Percentiles rank a stretch among this genome's conserved stretches.
Conservation (phyloP, 2,888 invertebrate genomes). For the Dilophus febrilis region DNA sequence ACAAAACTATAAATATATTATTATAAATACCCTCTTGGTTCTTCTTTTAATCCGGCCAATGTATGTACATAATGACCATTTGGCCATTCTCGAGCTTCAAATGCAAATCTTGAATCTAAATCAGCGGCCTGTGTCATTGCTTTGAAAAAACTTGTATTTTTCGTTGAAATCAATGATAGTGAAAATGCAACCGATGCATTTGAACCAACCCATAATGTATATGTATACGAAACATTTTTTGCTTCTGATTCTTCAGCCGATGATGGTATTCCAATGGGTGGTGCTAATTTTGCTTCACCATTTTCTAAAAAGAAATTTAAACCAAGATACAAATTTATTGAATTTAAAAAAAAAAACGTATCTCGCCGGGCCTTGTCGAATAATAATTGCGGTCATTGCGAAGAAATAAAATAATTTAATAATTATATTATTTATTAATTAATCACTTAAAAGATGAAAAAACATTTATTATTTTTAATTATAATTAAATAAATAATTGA, state of each 20-base stretch:
- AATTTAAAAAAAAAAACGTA: too few relatives aligned
- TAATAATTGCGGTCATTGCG: too few relatives aligned
- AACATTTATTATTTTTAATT: too few relatives aligned
- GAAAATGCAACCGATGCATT: constrained; percentile 70
- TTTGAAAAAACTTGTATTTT: constrained; percentile 47
- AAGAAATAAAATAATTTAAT: too few relatives aligned
- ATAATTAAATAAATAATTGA: too few relatives aligned
- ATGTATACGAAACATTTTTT: constrained; percentile 57
- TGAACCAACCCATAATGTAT: constrained; percentile 78
- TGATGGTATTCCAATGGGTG: constrained; percentile 27
- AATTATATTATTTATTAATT: too few relatives aligned
- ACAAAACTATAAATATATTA: background rate
- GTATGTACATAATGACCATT: constrained; percentile 86
- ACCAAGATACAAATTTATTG: too few relatives aligned
- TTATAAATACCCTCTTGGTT: constrained; percentile 26
- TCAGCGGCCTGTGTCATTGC: constrained; percentile 76
- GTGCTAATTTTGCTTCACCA: constrained; percentile 28
- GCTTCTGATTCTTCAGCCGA: constrained; percentile 17
- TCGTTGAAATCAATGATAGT: constrained; percentile 54
- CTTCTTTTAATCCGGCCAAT: constrained; percentile 36
- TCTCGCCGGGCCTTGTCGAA: too few relatives aligned
- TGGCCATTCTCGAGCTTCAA: constrained; percentile 76
- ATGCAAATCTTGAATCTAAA: constrained; percentile 51
- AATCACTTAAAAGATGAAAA: too few relatives aligned
- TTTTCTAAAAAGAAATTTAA: constrained; percentile 20